A percentile compares a stretch with the other conserved stretches of the same genome.
These are phyloP conservation scores for Hippocampus comes DNA, from an alignment of 2,113 vertebrate species.

Conservation along the genomic window DNA sequence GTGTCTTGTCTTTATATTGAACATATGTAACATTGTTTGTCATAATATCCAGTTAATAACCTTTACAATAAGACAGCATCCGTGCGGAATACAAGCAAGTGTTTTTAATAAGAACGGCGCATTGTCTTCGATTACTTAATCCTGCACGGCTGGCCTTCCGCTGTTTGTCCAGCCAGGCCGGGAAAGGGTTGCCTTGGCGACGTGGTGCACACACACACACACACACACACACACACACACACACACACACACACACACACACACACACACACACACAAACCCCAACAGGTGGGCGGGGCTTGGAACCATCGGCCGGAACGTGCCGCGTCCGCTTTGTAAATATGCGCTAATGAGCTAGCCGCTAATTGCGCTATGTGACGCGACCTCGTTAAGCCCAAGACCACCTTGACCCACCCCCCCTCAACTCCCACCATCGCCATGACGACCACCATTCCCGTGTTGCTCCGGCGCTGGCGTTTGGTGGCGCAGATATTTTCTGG, in stretches of 20 bases:
- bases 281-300: neutral
- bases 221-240: neutral
- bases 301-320: neutral
- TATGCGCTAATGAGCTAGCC: conserved; percentile 1
- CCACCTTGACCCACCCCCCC: neutral
- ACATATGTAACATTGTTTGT: neutral
- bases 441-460: neutral
- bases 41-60: neutral
- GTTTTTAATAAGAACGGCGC: neutral
- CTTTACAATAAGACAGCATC: neutral
- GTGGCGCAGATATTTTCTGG: neutral
- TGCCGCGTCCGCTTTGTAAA: neutral
- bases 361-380: neutral
- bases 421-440: neutral
- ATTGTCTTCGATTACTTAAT: conserved; percentile 3
- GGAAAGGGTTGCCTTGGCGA: conserved; percentile 55
- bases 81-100: neutral
- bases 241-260: neutral
- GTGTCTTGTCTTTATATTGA: neutral
- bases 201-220: neutral
- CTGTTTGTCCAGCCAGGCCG: conserved; percentile 52
- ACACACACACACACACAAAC: neutral
- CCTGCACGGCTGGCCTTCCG: neutral
- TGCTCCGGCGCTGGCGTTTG: neutral
- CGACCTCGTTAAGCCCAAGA: neutral